phyloP scores from a whole-genome alignment of 2,888 invertebrate species.

The Drosophila subquinaria region DNA sequence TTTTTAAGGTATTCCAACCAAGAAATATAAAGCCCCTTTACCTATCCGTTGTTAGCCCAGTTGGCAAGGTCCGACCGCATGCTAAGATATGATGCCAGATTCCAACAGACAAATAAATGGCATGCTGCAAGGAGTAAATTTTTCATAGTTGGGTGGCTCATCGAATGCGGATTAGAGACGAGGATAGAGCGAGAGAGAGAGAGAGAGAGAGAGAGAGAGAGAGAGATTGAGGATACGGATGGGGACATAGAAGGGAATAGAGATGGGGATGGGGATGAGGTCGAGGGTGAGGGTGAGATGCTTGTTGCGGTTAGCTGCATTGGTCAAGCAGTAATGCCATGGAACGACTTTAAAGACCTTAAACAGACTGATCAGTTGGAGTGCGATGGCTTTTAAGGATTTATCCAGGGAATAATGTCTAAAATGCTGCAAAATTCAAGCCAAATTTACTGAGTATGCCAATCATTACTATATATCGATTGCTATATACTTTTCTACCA shows the following conservation, averaged over 20 bases:
- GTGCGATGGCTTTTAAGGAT: background rate
- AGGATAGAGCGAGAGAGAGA: background rate
- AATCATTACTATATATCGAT: background rate
- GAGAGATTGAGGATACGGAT: background rate
- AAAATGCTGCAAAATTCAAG: background rate
- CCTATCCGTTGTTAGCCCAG: background rate
- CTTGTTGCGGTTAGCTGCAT: slow-evolving; percentile 38
- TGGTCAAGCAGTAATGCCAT: slow-evolving; percentile 34
- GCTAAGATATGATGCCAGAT: slow-evolving; percentile 75
- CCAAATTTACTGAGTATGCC: background rate
- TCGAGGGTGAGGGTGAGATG: background rate
- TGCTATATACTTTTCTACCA: background rate
- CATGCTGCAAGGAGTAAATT: slow-evolving; percentile 75
- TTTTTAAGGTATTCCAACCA: slow-evolving; percentile 69
- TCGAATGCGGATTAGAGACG: slow-evolving; percentile 18
- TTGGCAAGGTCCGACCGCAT: slow-evolving; percentile 55
- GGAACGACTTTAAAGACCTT: slow-evolving; percentile 28
- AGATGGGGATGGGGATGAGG: background rate
- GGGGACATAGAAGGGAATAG: background rate
- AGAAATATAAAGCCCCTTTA: slow-evolving; percentile 8
- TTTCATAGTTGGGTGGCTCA: slow-evolving; percentile 72
- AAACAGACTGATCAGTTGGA: slow-evolving; percentile 15
- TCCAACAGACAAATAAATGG: slow-evolving; percentile 77
- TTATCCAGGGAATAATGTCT: background rate
- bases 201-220: background rate